phyloP scores from a whole-genome alignment of 2,888 invertebrate species.

The Chrysina gloriosa region DNA sequence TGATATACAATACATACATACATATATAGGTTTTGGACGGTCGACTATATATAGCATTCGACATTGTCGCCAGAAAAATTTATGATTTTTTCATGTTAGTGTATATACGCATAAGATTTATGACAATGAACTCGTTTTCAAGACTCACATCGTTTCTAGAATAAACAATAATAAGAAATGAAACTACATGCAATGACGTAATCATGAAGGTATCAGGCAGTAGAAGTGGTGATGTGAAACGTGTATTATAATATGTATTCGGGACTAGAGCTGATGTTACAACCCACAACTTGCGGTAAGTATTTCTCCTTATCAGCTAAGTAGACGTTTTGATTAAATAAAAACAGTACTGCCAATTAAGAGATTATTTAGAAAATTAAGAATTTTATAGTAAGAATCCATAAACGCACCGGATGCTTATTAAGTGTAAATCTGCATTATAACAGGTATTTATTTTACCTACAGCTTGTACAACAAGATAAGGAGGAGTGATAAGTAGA shows the following conservation, averaged over 20 bases:
- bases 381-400: too few species aligned
- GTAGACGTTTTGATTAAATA: not conserved
- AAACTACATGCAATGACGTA: not conserved
- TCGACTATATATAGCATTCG: constrained; percentile 23
- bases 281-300: not conserved
- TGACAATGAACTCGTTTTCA: too few species aligned
- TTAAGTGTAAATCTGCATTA: too few species aligned
- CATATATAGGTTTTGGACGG: constrained; percentile 22
- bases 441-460: too few species aligned
- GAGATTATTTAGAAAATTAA: too few species aligned
- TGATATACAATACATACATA: too few species aligned
- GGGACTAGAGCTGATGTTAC: constrained; percentile 6
- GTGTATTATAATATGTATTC: not conserved
- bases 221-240: not conserved
- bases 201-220: not conserved
- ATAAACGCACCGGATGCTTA: too few species aligned
- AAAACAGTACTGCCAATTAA: not conserved
- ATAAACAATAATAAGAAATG: not conserved
- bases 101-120: not conserved
- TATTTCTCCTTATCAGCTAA: too few species aligned
- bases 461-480: too few species aligned
- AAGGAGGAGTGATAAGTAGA: too few species aligned
- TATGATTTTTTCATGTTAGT: not conserved
- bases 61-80: constrained; percentile 2
- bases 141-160: too few species aligned